phyloP scores from a whole-genome alignment of 2,888 invertebrate species.

The Clistopyga incitator region DNA sequence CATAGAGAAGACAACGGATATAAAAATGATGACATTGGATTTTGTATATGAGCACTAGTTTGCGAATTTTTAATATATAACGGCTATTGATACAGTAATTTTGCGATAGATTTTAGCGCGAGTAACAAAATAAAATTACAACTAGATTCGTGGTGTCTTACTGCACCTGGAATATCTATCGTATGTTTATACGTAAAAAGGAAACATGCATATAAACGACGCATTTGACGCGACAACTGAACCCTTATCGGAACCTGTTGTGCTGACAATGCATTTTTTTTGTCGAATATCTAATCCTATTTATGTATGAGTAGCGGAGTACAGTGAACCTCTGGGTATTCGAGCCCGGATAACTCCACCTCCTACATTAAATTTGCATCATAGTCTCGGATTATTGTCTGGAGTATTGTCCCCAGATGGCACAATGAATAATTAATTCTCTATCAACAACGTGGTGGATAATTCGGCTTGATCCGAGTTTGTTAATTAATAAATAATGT shows the following conservation, averaged over 20 bases:
- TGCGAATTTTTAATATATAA: too few relatives aligned
- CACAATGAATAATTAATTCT: background rate
- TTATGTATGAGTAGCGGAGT: background rate
- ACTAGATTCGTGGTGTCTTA: too few relatives aligned
- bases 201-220: conserved; percentile 9
- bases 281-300: background rate
- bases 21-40: too few relatives aligned
- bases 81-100: too few relatives aligned
- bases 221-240: background rate
- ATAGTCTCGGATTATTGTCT: background rate
- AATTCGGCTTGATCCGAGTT: background rate
- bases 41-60: too few relatives aligned
- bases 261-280: background rate
- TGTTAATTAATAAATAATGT: too few relatives aligned
- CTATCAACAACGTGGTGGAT: background rate
- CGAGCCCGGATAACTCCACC: background rate
- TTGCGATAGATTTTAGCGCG: too few relatives aligned
- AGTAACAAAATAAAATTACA: too few relatives aligned
- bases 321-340: background rate
- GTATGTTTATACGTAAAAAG: conserved; percentile 50
- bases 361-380: background rate
- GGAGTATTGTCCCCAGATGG: too few relatives aligned
- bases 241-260: conserved; percentile 1
- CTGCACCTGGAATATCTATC: background rate
- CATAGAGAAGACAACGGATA: too few relatives aligned